Base-by-base conservation (phyloP, 1,140 invertebrate genomes). In the Lepidostoma basale region DNA sequence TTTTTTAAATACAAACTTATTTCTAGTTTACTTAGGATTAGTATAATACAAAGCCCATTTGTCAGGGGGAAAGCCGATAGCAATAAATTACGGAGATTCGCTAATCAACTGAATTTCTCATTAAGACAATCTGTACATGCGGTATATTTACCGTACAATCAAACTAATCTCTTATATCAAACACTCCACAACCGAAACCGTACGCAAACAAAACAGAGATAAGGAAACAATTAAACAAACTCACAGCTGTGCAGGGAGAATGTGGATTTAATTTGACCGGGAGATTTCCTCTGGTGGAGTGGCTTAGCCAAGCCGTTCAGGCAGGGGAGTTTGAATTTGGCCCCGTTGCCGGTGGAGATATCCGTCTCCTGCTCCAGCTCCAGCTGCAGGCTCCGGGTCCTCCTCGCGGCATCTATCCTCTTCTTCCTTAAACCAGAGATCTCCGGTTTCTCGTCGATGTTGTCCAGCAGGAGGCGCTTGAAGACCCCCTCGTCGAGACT, bases 241-340 rank as follows among this genome's bases (percentile, higher is more conserved):
- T 68, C 42, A 72, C 65, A 54, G 45, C 62, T 71, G 16, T 71
- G 58, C 23, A 71, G 30, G 3, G 60, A 16, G 16, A 63, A 58
- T 6, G 39, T 26, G 12, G 56, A 62, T 14, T 49, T 54, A 23
- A 59, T 28, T 26, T 62, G 59, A 2, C 78, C 68, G 0, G 76
- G 67, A 62, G 80, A 77, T 20, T 80, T 79, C 4, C 80, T 70
- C 0, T 79, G 72, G 68, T 83, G 81, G 10, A 83, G 70, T 0
- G 81, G 81, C 44, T 83, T 83, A 68, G 79, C 78, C 16, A 76
- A 76, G 0, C 81, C 80, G 45, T 78, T 82, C 23, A 83, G 75
- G 36, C 81, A 80, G 0, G 81, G 81, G n/a, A 83, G 63, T 40
- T 78, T 79, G 12, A 80, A 70, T 52, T 73, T 73, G 77, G 78